Percentiles rank a stretch among this genome's conserved stretches.
These are phyloP conservation scores for Drosophila lacteicornis DNA, from an alignment of 1,140 invertebrate species.

Conservation along the genomic window DNA sequence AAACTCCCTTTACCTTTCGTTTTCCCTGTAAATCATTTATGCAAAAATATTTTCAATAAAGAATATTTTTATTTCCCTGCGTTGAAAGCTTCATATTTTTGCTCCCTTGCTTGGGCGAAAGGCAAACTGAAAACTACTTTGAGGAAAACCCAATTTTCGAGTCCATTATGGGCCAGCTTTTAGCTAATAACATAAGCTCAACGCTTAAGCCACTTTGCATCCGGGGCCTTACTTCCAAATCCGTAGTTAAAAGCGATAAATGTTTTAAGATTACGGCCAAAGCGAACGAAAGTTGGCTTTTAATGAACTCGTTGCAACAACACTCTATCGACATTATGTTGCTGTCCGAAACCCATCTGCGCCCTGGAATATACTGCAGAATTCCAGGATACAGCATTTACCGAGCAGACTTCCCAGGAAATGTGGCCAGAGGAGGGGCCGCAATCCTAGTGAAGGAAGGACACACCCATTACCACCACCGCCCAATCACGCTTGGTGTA, in stretches of 20 bases:
- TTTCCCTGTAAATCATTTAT: not conserved
- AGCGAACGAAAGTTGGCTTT: slow-evolving; percentile 66
- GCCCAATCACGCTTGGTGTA: too few species aligned
- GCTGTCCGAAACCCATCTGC: too few species aligned
- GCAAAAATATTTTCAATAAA: not conserved
- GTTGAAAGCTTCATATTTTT: slow-evolving; percentile 1
- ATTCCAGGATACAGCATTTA: too few species aligned
- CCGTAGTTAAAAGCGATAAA: slow-evolving; percentile 54
- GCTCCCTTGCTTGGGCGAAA: not conserved
- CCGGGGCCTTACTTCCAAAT: slow-evolving; percentile 43
- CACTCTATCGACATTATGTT: too few species aligned
- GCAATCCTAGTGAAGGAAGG: too few species aligned
- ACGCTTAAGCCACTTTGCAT: slow-evolving; percentile 70
- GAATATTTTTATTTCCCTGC: not conserved
- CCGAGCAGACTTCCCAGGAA: too few species aligned
- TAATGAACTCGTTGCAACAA: slow-evolving; percentile 81
- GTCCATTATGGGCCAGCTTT: slow-evolving; percentile 54
- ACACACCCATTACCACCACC: too few species aligned
- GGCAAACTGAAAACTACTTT: slow-evolving; percentile 36
- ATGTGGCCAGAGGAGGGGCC: too few species aligned
- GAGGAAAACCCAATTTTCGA: slow-evolving; percentile 53
- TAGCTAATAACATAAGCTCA: slow-evolving; percentile 56
- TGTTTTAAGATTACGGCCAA: slow-evolving; percentile 31
- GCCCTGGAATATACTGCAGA: too few species aligned
- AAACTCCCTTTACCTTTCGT: not conserved